Evolutionary conservation across 2,888 invertebrate genomes (phyloP).

Genomic region (Polymixis flavicincta): DNA sequence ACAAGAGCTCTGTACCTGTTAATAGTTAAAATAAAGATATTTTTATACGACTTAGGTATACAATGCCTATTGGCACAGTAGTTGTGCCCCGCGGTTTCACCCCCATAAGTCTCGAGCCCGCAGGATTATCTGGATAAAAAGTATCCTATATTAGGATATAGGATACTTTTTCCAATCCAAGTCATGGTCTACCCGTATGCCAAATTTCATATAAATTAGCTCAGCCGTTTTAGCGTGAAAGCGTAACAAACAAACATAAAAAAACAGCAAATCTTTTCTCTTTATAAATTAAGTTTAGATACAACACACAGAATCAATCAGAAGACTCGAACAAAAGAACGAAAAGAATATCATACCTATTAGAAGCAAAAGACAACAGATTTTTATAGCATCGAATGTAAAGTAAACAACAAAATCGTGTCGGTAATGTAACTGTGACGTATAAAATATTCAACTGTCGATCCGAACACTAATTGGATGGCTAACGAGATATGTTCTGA

Average conservation of each 20-base stretch:
- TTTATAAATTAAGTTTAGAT: no score
- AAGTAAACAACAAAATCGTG: constrained; percentile 62
- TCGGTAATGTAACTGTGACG: constrained; percentile 63
- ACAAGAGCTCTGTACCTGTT: background rate
- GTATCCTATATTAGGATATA: no score
- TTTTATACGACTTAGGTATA: background rate
- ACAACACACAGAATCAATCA: background rate
- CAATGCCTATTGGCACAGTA: background rate
- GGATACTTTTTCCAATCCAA: no score
- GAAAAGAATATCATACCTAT: background rate
- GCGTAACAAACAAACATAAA: no score
- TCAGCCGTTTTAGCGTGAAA: no score
- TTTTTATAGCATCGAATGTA: constrained; percentile 26
- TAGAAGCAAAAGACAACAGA: constrained; percentile 25
- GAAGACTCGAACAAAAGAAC: background rate
- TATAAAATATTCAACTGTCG: constrained; percentile 74
- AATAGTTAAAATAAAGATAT: background rate
- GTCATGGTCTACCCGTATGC: no score
- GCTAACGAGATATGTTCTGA: constrained; percentile 74
- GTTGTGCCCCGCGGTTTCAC: no score
- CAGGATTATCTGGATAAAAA: no score
- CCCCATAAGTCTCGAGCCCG: no score
- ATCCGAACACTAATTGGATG: constrained; percentile 74
- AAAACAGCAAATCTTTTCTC: no score
- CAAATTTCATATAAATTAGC: no score